phyloP scores from a whole-genome alignment of 2,797 vertebrate species.

The Valencia hispanica region DNA sequence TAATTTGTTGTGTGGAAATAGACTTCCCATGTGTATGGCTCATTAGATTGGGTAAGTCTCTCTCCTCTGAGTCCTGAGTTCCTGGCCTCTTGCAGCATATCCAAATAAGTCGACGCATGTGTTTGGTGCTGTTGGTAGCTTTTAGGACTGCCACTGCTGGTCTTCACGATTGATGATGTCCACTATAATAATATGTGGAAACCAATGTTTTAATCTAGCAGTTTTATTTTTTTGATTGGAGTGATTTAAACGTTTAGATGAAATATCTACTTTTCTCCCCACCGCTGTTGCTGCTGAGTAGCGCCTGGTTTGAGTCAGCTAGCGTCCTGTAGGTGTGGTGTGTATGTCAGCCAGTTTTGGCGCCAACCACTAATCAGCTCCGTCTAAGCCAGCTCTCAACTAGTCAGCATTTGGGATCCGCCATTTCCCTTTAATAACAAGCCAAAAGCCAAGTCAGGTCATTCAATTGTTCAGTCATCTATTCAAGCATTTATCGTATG shows the following conservation, averaged over 20 bases:
- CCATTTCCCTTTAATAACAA: neutral
- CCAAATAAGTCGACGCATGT: too few species aligned
- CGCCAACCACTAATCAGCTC: neutral
- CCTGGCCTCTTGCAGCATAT: neutral
- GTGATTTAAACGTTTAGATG: neutral
- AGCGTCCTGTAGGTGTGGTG: neutral
- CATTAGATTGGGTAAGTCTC: neutral
- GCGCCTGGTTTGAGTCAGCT: neutral
- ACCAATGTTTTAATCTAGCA: too few species aligned
- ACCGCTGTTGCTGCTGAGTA: too few species aligned
- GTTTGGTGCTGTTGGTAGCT: too few species aligned
- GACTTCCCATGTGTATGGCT: neutral
- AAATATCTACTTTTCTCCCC: neutral
- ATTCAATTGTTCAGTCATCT: neutral
- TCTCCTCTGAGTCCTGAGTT: neutral
- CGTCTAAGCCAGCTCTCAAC: neutral
- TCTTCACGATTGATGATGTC: too few species aligned
- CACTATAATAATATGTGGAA: too few species aligned
- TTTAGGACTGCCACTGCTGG: too few species aligned
- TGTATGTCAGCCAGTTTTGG: neutral
- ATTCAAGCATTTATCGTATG: neutral
- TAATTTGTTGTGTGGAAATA: neutral
- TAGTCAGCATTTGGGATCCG: neutral
- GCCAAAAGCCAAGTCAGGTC: neutral
- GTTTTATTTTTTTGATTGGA: too few species aligned